Evolutionary conservation across 2,888 invertebrate genomes (phyloP).

Genomic region (Penaeus monodon): DNA sequence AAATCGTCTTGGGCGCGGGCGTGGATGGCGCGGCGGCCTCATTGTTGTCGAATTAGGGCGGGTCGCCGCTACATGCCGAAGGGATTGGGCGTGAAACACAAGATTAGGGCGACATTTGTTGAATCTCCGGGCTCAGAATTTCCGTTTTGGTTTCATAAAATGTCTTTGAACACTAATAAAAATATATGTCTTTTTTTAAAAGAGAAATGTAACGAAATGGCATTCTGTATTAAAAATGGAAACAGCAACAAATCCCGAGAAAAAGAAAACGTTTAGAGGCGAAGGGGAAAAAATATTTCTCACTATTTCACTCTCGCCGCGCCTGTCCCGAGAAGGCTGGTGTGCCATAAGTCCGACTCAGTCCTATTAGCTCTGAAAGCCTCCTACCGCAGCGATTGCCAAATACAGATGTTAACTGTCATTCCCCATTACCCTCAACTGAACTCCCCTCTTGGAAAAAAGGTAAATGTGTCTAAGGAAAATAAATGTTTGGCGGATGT

Average conservation of each 20-base stretch:
- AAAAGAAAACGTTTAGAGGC: background rate
- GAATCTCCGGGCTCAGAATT: background rate
- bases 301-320: background rate
- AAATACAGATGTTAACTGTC: conserved; percentile 62
- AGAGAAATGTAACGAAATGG: too few relatives aligned
- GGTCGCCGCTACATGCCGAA: conserved; percentile 1
- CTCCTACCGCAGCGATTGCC: conserved; percentile 58
- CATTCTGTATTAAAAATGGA: too few relatives aligned
- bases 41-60: conserved; percentile 22
- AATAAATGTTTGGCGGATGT: conserved; percentile 58
- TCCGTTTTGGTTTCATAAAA: background rate
- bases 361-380: conserved; percentile 55
- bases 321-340: conserved; percentile 22
- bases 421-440: conserved; percentile 54
- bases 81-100: background rate
- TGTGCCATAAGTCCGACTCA: conserved; percentile 49
- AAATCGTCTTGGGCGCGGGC: conserved; percentile 13
- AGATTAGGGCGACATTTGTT: conserved; percentile 17
- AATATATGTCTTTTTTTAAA: background rate
- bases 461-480: conserved; percentile 53
- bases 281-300: background rate
- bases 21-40: conserved; percentile 21
- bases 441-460: conserved; percentile 29
- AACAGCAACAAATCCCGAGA: too few relatives aligned
- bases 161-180: background rate